A percentile compares a stretch with the other conserved stretches of the same genome.
Conservation (phyloP, 2,888 invertebrate species). For the Eumacrocentrus americanus region DNA sequence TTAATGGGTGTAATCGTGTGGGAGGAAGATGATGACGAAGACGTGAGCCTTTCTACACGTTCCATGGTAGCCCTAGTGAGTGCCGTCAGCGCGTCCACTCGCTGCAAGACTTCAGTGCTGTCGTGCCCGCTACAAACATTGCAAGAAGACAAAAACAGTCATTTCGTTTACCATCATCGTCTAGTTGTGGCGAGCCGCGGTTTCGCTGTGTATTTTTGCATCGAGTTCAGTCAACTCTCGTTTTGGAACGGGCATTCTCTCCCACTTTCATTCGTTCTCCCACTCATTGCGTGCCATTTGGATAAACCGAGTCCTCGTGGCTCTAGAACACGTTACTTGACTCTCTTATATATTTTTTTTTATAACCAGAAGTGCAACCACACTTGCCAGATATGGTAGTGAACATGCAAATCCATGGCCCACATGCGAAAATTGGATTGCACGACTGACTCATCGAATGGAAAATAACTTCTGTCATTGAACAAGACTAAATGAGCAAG, state of each 20-base stretch:
- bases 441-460: not conserved
- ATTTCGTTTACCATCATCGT: slow-evolving; percentile 24
- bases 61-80: slow-evolving; percentile 72
- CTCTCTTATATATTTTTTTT: too few relatives aligned
- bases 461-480: not conserved
- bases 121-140: slow-evolving; percentile 38
- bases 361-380: too few relatives aligned
- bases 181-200: too few relatives aligned
- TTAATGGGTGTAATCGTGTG: slow-evolving; percentile 35
- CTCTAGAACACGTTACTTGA: too few relatives aligned
- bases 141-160: slow-evolving; percentile 29
- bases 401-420: too few relatives aligned
- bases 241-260: slow-evolving; percentile 1
- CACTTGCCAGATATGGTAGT: too few relatives aligned
- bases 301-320: too few relatives aligned
- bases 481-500: not conserved
- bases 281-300: too few relatives aligned
- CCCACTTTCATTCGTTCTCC: not conserved
- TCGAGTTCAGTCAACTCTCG: slow-evolving; percentile 8
- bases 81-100: slow-evolving; percentile 71
- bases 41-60: slow-evolving; percentile 70
- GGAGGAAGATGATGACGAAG: slow-evolving; percentile 27
- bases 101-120: slow-evolving; percentile 62
- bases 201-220: slow-evolving; percentile 1
- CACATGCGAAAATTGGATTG: not conserved